Base-by-base conservation (phyloP, 1,140 invertebrate genomes). In the Tetranychus cinnabarinus region DNA sequence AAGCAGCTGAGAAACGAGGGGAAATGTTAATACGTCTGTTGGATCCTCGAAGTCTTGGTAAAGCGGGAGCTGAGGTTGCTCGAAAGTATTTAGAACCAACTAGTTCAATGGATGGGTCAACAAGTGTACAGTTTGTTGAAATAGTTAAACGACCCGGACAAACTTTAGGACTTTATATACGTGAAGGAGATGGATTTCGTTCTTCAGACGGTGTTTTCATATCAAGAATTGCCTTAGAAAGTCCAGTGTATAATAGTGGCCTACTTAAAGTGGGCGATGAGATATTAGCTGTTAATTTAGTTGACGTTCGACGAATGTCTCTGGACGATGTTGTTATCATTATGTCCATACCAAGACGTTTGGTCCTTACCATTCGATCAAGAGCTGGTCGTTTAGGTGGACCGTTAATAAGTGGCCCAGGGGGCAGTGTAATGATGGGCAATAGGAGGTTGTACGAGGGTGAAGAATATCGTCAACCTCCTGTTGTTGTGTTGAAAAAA, bases 121-220 rank as follows among this genome's bases (percentile, higher is more conserved):
- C 63, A 57, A 68, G 82, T 66, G 84, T 92, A 56, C 84, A 95
- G 74, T 85, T 97, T 69, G 90, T 98, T 64, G 95, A 98, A 76
- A 97, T 98, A 69, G 91, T 98, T 63, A 99, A 99, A 75, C 80
- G 93, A 67, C 95, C 95, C 2, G 95, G 93, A 34, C 95, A 98
- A 75, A 97, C 92, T 6, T 77, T 99, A 58, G 95, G 95, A 50
- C 80, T 99, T 60, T 98, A 98, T 71, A 96, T 98, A 68, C 79
- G 95, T 37, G 91, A 97, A 75, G 91, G 91, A 33, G 92, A 97
- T 70, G 93, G 91, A 2, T 80, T 87, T 46, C 87, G 93, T 69
- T 80, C 88, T 56, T 81, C 81, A 50, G 89, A 93, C 71, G 95
- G 95, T 37, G 92, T 98, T 61, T 98, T 97, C 76, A 96, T 97